Evolutionary conservation across 2,888 invertebrate species (phyloP), one percentile per base, ranked within the genome.

Genomic region (Rapana venosa): DNA sequence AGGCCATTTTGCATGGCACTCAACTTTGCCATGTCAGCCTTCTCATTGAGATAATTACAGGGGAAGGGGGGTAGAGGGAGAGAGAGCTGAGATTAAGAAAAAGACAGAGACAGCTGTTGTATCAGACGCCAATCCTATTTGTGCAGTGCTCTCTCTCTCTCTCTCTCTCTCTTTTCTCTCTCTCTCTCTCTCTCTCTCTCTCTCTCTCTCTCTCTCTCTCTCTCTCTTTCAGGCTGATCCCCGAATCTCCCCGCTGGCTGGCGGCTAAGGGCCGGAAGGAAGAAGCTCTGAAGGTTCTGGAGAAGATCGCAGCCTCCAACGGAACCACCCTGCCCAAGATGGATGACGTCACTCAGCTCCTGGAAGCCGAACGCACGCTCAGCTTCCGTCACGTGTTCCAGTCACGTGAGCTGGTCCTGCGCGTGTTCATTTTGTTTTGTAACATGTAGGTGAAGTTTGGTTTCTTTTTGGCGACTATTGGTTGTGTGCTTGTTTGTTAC

Each of bases 211-310:
- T 47, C 8, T 47, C 47, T n/a, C n/a, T n/a, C n/a, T n/a, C 17
- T 79, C 47, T 47, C 47, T 47, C 47, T 5, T 47, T 13, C 70
- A 87, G 87, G 87, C 56, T 87, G 77, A 56, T 87, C 8, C 87
- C 87, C 8, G 87, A 87, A 77, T 87, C 87, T n/a, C 87, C 87
- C 11, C 77, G 87, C n/a, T 87, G 87, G 87, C 79, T 87, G 87
- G 74, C 79, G 20, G 70, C 87, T 4, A 32, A 70, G n/a, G 79
- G 79, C n/a, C 32, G 58, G 30, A 20, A 77, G 26, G 56, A 47
- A 47, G 87, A 87, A 30, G 87, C 87, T 2, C 20, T 87, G 77
- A 22, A 47, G 74, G 56, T 87, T 47, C n/a, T 87, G 74, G 56
- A 87, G 79, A 74, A 77, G 87, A 87, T 87, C 79, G 56, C 87